These are phyloP conservation scores for Distichodus sexfasciatus DNA, from an alignment of 2,797 vertebrate genomes.

Conservation along the genomic window DNA sequence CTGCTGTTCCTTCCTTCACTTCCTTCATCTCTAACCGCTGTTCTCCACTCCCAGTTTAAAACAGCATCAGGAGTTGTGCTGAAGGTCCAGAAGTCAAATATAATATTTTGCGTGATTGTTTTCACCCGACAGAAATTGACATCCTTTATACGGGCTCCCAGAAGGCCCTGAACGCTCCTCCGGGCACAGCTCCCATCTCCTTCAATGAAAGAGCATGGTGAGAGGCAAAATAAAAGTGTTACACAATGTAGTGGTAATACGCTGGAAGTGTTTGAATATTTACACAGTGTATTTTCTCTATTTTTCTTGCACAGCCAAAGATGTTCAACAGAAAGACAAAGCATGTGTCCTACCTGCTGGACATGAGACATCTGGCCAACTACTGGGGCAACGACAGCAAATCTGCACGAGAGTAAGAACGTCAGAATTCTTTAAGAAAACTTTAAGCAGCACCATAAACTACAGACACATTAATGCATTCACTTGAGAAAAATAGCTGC, in stretches of 20 bases:
- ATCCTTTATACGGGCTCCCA: constrained; percentile 90
- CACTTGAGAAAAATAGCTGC: too few relatives aligned
- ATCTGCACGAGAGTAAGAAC: constrained; percentile 72
- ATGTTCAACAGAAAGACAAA: constrained; percentile 87
- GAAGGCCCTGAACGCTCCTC: constrained; percentile 89
- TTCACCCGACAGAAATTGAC: constrained; percentile 80
- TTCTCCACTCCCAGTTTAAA: too few relatives aligned
- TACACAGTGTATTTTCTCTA: neutral
- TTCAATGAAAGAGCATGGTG: constrained; percentile 92
- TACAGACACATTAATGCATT: too few relatives aligned
- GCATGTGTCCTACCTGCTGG: constrained; percentile 85
- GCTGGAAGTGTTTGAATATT: neutral
- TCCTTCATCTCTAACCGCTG: neutral
- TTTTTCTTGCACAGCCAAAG: constrained; percentile 77
- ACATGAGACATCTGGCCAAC: constrained; percentile 82
- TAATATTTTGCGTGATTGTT: too few relatives aligned
- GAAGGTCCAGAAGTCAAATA: too few relatives aligned
- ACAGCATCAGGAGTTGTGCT: too few relatives aligned
- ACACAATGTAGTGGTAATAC: too few relatives aligned
- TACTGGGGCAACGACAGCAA: constrained; percentile 89
- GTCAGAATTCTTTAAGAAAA: constrained; percentile 11
- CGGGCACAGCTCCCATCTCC: constrained; percentile 88
- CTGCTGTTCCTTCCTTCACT: neutral
- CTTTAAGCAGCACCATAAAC: too few relatives aligned
- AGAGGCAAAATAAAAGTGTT: too few relatives aligned